Conservation (phyloP, 2,113 vertebrate genomes). For the Calidris pygmaea region DNA sequence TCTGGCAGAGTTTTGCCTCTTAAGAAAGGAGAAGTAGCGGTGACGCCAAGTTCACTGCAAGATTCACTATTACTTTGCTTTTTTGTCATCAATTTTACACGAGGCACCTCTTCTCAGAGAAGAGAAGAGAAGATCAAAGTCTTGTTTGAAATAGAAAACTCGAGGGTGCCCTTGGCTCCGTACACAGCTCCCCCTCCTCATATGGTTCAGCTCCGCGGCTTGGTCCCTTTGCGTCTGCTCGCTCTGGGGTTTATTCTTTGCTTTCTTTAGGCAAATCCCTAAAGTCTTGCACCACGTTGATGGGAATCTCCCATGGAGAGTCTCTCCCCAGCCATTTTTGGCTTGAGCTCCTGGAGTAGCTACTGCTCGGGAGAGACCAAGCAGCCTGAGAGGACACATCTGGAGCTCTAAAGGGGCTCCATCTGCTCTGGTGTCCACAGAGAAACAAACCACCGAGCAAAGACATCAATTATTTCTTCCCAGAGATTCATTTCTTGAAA, state of each 20-base stretch:
- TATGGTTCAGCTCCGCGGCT: neutral
- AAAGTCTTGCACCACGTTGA: neutral
- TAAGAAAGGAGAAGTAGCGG: neutral
- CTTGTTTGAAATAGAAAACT: neutral
- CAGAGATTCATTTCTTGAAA: neutral
- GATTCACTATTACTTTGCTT: neutral
- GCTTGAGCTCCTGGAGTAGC: neutral
- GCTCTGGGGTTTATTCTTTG: neutral
- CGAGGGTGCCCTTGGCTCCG: fast-evolving
- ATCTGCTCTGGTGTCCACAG: neutral
- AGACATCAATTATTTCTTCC: neutral
- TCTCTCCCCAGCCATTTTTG: neutral
- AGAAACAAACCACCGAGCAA: neutral
- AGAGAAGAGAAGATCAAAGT: neutral
- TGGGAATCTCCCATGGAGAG: neutral
- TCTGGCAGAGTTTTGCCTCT: neutral
- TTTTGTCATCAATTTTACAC: neutral
- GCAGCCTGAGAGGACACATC: neutral
- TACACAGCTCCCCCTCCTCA: neutral
- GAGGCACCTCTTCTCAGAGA: neutral
- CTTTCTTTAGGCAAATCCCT: neutral
- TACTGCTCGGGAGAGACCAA: neutral
- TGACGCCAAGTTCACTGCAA: neutral
- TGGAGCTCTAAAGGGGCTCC: neutral
- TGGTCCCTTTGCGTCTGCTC: fast-evolving